These are phyloP conservation scores for Ursus arctos DNA, from an alignment of 2,113 vertebrate genomes.

Conservation along the genomic window DNA sequence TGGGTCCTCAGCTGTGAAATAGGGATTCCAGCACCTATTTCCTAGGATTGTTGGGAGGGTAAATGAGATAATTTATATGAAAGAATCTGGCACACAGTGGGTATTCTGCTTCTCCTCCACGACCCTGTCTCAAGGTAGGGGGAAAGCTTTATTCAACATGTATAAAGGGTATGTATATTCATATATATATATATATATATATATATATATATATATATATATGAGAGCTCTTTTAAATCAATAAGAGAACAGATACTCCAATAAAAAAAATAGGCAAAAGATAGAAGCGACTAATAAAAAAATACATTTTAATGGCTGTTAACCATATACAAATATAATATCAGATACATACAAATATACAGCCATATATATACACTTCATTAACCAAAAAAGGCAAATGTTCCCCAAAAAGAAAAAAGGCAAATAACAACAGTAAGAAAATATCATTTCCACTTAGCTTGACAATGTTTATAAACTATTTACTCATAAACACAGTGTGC, in stretches of 20 bases:
- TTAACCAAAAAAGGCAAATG: conserved; percentile 5
- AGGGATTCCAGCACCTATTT: background rate
- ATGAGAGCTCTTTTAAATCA: conserved; percentile 19
- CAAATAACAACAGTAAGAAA: background rate
- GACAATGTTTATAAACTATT: background rate
- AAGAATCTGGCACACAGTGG: background rate
- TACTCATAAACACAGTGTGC: background rate
- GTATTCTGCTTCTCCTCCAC: conserved; percentile 12
- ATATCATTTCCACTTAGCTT: background rate
- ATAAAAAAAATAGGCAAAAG: background rate
- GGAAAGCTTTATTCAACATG: background rate
- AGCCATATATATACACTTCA: background rate
- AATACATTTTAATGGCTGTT: conserved; percentile 23
- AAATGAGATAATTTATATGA: background rate
- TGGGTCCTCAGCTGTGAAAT: background rate
- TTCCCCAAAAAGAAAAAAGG: background rate
- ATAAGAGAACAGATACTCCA: background rate
- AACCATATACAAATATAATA: conserved; percentile 14
- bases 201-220: background rate
- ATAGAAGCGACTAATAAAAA: background rate
- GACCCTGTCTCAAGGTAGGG: background rate
- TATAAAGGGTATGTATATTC: background rate
- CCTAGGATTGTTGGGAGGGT: background rate
- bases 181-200: background rate
- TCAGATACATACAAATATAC: background rate